phyloP scores from a whole-genome alignment of 2,888 invertebrate species.

The Coremacera marginata region DNA sequence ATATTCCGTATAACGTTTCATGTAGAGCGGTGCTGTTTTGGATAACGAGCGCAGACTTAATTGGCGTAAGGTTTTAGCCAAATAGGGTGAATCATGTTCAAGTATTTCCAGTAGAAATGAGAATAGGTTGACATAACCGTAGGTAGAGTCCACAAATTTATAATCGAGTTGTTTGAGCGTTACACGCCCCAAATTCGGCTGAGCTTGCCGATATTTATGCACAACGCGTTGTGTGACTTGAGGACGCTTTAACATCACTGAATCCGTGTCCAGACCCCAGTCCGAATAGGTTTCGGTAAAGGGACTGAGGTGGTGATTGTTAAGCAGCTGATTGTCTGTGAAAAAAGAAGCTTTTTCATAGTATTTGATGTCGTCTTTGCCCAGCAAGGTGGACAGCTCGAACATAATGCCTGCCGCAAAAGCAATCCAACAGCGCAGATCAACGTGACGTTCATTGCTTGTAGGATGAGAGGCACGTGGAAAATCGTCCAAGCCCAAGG shows the following conservation, averaged over 20 bases:
- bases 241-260: conserved; percentile 80
- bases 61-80: conserved; percentile 82
- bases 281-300: conserved; percentile 86
- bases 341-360: conserved; percentile 79
- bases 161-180: conserved; percentile 80
- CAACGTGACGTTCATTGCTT: conserved; percentile 90
- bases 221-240: conserved; percentile 68
- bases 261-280: conserved; percentile 93
- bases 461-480: conserved; percentile 97
- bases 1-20: conserved; percentile 93
- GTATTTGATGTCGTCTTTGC: conserved; percentile 77
- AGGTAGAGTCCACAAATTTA: conserved; percentile 84
- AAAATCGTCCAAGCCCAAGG: conserved; percentile 97
- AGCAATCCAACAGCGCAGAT: conserved; percentile 97
- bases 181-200: conserved; percentile 76
- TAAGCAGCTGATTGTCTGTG: conserved; percentile 81
- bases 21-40: conserved; percentile 87
- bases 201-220: conserved; percentile 52
- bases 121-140: conserved; percentile 96
- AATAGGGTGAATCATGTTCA: conserved; percentile 82
- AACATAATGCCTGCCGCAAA: conserved; percentile 87
- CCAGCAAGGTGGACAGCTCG: conserved; percentile 76
- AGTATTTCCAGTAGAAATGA: conserved; percentile 91
- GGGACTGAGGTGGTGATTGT: conserved; percentile 89
- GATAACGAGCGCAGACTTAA: conserved; percentile 88